A percentile compares a stretch with the other conserved stretches of the same genome.
Conservation (phyloP, 2,797 vertebrate genomes). For the Pipistrellus kuhlii region DNA sequence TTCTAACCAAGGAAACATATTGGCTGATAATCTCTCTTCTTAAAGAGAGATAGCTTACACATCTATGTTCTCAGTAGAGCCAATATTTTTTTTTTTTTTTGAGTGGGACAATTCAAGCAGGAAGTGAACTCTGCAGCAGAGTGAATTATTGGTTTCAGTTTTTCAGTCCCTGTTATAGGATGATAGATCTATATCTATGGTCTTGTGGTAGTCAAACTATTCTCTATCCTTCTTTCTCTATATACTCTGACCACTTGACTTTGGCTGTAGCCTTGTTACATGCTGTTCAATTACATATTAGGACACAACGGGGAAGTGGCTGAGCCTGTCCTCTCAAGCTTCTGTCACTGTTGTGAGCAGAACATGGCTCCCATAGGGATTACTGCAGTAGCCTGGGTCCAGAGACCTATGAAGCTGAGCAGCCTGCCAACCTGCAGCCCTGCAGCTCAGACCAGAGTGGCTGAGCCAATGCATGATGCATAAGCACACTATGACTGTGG, state of each 20-base stretch:
- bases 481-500: neutral
- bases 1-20: neutral
- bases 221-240: neutral
- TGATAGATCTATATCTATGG: neutral
- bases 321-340: neutral
- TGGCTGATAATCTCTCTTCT: neutral
- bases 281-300: neutral
- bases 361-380: neutral
- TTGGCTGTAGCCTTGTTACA: neutral
- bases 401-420: too few species aligned
- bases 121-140: neutral
- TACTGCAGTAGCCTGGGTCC: neutral
- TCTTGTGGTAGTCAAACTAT: neutral
- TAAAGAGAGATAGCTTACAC: neutral
- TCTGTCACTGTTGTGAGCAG: neutral
- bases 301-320: neutral
- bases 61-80: neutral
- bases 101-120: neutral
- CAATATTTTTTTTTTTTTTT: neutral
- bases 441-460: neutral
- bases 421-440: too few species aligned
- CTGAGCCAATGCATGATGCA: accelerated
- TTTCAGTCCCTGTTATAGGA: neutral
- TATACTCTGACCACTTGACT: neutral
- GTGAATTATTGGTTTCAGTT: neutral